Evolutionary conservation across 2,113 vertebrate species (phyloP).

Genomic region (Scopus umbretta): DNA sequence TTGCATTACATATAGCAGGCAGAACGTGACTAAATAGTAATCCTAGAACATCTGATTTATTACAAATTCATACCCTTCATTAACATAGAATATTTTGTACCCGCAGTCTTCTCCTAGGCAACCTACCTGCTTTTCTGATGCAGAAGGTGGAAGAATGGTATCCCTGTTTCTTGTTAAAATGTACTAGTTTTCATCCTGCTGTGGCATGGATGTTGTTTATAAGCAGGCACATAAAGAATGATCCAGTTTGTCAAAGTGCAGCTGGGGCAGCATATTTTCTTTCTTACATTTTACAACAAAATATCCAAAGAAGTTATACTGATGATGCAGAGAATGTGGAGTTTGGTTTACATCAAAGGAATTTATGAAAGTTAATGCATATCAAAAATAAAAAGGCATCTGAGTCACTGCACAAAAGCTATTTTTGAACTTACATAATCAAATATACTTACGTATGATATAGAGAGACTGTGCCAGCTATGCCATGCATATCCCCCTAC

Average conservation of each 20-base stretch:
- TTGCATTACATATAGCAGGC: not conserved
- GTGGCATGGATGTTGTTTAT: not conserved
- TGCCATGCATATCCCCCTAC: not conserved
- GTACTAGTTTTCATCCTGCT: not conserved
- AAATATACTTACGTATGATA: slow-evolving; percentile 48
- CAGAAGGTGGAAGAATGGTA: not conserved
- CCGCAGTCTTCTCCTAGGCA: slow-evolving; percentile 18
- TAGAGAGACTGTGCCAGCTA: slow-evolving; percentile 37
- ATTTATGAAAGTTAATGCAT: slow-evolving; percentile 57
- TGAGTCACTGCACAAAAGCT: slow-evolving; percentile 57
- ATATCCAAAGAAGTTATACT: not conserved
- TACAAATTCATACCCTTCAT: not conserved
- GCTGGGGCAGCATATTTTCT: not conserved
- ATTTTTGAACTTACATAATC: slow-evolving; percentile 61
- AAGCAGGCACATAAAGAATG: not conserved
- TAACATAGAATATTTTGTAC: slow-evolving; percentile 4
- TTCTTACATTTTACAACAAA: slow-evolving; percentile 10
- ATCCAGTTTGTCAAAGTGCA: not conserved
- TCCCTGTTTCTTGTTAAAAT: not conserved
- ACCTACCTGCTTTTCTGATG: slow-evolving; percentile 32
- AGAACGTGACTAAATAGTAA: slow-evolving; percentile 11
- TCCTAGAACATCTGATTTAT: slow-evolving; percentile 23
- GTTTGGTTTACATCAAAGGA: slow-evolving; percentile 50
- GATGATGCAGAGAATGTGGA: slow-evolving; percentile 23
- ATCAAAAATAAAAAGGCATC: slow-evolving; percentile 56